Conservation (phyloP, 1,140 invertebrate genomes). For the Zaprionus inermis region DNA sequence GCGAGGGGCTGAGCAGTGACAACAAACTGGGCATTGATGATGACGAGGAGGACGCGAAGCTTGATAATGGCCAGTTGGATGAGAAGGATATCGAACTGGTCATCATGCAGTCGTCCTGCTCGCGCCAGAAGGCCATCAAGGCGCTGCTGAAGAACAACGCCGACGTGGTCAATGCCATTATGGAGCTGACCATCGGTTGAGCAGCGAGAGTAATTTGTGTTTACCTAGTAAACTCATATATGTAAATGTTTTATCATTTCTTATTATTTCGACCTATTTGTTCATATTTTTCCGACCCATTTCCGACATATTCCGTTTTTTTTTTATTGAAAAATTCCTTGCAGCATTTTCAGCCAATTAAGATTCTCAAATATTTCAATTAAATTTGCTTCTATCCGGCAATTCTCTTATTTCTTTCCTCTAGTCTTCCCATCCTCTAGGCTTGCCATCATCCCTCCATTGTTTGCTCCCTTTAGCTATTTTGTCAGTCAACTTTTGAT, state of each 20-base stretch:
- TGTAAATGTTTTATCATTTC: not conserved
- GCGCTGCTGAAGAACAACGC: conserved; percentile 55
- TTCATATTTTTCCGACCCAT: no score
- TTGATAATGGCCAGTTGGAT: conserved; percentile 21
- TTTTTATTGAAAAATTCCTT: no score
- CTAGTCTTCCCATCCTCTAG: not conserved
- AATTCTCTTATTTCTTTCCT: not conserved
- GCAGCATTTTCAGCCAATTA: not conserved
- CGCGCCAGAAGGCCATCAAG: conserved; percentile 57
- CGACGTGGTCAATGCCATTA: conserved; percentile 73
- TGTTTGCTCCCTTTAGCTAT: conserved; percentile 3
- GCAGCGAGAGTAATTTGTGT: not conserved
- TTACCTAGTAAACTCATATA: not conserved
- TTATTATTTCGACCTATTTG: no score
- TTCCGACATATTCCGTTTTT: no score
- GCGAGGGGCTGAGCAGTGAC: not conserved
- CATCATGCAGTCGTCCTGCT: conserved; percentile 56
- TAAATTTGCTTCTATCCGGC: not conserved
- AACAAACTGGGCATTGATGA: not conserved
- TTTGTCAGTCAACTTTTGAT: conserved; percentile 25
- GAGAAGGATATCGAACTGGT: conserved; percentile 70
- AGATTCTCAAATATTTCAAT: not conserved
- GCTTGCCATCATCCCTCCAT: not conserved
- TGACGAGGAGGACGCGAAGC: conserved; percentile 8
- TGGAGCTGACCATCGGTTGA: conserved; percentile 53